These are phyloP conservation scores for Rhinolophus sinicus DNA, from an alignment of 2,113 vertebrate species.

Conservation along the genomic window DNA sequence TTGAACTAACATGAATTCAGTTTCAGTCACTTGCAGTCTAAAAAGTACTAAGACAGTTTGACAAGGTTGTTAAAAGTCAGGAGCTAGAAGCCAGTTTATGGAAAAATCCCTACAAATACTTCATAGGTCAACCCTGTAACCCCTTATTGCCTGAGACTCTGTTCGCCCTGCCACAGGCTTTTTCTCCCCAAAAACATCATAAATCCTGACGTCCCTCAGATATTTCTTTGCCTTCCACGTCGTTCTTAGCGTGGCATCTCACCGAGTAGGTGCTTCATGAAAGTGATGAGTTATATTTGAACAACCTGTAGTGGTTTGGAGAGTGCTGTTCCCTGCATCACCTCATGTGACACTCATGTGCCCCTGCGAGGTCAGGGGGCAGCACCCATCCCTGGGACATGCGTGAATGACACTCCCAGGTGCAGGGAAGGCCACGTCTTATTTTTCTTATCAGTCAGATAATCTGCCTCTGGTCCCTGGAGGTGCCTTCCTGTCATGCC, in stretches of 20 bases:
- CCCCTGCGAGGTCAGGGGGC: neutral
- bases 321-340: fast-evolving
- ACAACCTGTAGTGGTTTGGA: neutral
- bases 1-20: neutral
- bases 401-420: fast-evolving
- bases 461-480: neutral
- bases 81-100: neutral
- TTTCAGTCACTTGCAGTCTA: neutral
- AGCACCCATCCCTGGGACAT: neutral
- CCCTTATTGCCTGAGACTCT: neutral
- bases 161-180: neutral
- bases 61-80: neutral
- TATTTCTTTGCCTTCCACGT: neutral
- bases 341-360: fast-evolving
- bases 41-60: neutral
- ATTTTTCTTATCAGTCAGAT: neutral
- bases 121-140: neutral
- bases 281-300: fast-evolving
- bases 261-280: neutral
- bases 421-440: neutral
- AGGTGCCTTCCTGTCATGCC: neutral
- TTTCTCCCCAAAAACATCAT: neutral
- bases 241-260: neutral
- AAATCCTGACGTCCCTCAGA: neutral
- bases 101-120: neutral